These are phyloP conservation scores for Tylochromis polylepis DNA, from an alignment of 2,113 vertebrate species.

Conservation along the genomic window DNA sequence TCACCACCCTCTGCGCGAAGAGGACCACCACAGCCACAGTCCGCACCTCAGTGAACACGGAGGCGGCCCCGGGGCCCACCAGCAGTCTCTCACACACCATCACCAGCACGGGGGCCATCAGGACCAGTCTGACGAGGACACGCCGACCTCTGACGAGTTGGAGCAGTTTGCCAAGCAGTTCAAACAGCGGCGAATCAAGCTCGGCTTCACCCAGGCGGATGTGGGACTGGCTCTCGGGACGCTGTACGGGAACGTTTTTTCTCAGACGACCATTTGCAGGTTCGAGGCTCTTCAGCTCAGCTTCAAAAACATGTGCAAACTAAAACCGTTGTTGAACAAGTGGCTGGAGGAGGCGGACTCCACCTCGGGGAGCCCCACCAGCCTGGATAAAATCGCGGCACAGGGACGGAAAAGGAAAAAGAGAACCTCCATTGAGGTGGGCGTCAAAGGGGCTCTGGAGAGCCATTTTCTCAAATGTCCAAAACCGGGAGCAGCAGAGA, in stretches of 20 bases:
- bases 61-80: slow-evolving; percentile 69
- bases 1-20: slow-evolving; percentile 85
- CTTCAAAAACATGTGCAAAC: slow-evolving; percentile 99
- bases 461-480: slow-evolving; percentile 99
- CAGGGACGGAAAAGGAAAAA: slow-evolving; percentile 98
- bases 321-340: slow-evolving; percentile 98
- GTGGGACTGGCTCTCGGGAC: slow-evolving; percentile 97
- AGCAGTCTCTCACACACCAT: slow-evolving; percentile 70
- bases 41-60: slow-evolving; percentile 84
- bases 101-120: slow-evolving; percentile 81
- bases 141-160: slow-evolving; percentile 97
- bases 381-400: slow-evolving; percentile 98
- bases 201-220: slow-evolving; percentile 97
- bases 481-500: slow-evolving; percentile 95
- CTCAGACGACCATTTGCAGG: slow-evolving; percentile 98
- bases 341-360: slow-evolving; percentile 99
- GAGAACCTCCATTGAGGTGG: slow-evolving; percentile 98
- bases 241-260: slow-evolving; percentile 97
- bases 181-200: slow-evolving; percentile 95
- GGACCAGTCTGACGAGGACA: slow-evolving; percentile 96
- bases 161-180: slow-evolving; percentile 99
- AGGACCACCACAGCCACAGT: slow-evolving; percentile 82
- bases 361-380: slow-evolving; percentile 95
- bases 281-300: slow-evolving; percentile 98
- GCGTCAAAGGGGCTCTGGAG: slow-evolving; percentile 97